These are phyloP conservation scores for Euborellia annulipes DNA, from an alignment of 1,140 invertebrate genomes.

Conservation along the genomic window DNA sequence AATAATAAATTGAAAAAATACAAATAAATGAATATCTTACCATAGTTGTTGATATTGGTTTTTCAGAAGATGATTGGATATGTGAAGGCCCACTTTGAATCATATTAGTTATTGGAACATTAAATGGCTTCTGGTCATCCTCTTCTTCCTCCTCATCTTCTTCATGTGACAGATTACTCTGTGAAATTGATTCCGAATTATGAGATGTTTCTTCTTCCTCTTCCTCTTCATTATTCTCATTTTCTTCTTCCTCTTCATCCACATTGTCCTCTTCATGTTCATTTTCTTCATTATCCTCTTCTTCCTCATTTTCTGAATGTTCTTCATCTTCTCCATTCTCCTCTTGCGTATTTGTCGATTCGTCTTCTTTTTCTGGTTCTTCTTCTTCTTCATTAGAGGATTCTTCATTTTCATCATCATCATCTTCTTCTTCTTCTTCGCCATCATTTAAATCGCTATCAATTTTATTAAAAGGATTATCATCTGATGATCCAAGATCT, in stretches of 20 bases:
- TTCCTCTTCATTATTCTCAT: conserved; percentile 11
- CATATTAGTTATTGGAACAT: too few relatives aligned
- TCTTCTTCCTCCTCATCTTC: too few relatives aligned
- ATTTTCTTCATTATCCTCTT: conserved; percentile 13
- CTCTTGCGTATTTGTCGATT: conserved; percentile 1
- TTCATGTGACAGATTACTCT: too few relatives aligned
- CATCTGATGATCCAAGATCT: not conserved
- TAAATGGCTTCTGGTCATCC: too few relatives aligned
- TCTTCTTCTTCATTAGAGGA: conserved; percentile 7
- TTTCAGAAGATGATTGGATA: too few relatives aligned
- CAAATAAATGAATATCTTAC: too few relatives aligned
- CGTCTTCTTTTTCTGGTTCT: conserved; percentile 1
- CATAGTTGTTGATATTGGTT: too few relatives aligned
- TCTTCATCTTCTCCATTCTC: conserved; percentile 1
- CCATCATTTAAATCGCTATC: not conserved
- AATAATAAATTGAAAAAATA: too few relatives aligned
- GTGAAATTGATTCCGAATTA: too few relatives aligned
- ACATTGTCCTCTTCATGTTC: conserved; percentile 8
- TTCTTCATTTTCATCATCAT: conserved; percentile 5
- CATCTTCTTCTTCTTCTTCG: conserved; percentile 7
- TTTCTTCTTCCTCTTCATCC: conserved; percentile 15
- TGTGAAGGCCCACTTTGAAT: too few relatives aligned
- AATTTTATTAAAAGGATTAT: not conserved
- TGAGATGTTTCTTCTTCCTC: too few relatives aligned
- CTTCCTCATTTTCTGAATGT: conserved; percentile 2